Percentiles rank a stretch among this genome's conserved stretches.
Conservation (phyloP, 2,797 vertebrate species). For the Eurystomus glaucurus region DNA sequence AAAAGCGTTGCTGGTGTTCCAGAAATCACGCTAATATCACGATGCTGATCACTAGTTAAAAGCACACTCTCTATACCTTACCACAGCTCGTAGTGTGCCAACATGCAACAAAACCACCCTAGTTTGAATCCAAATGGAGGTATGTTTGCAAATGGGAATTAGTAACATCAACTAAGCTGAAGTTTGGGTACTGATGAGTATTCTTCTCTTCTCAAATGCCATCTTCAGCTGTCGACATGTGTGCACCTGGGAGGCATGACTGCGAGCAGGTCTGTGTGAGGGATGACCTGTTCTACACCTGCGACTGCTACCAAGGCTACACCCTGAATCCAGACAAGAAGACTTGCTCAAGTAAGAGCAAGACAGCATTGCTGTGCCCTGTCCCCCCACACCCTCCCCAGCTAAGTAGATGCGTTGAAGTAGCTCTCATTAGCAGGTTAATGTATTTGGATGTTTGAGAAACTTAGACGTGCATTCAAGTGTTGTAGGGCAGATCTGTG, state of each 20-base stretch:
- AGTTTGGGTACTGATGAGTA: background rate
- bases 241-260: slow-evolving; percentile 85
- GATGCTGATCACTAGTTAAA: background rate
- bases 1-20: background rate
- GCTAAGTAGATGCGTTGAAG: background rate
- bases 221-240: slow-evolving; percentile 71
- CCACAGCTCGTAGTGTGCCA: background rate
- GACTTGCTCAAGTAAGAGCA: slow-evolving; percentile 88
- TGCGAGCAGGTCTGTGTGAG: slow-evolving; percentile 91
- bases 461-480: fast-evolving
- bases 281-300: slow-evolving; percentile 81
- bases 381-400: background rate
- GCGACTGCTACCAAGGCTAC: slow-evolving; percentile 87
- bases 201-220: background rate
- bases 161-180: background rate
- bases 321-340: slow-evolving; percentile 87
- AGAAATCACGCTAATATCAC: background rate
- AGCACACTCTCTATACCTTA: background rate
- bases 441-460: background rate
- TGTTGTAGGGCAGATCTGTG: background rate
- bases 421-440: background rate
- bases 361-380: background rate
- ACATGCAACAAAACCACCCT: background rate
- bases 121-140: background rate
- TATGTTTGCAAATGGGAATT: background rate